Base-by-base conservation (phyloP, 2,888 invertebrate species). In the Phorcus lineatus region DNA sequence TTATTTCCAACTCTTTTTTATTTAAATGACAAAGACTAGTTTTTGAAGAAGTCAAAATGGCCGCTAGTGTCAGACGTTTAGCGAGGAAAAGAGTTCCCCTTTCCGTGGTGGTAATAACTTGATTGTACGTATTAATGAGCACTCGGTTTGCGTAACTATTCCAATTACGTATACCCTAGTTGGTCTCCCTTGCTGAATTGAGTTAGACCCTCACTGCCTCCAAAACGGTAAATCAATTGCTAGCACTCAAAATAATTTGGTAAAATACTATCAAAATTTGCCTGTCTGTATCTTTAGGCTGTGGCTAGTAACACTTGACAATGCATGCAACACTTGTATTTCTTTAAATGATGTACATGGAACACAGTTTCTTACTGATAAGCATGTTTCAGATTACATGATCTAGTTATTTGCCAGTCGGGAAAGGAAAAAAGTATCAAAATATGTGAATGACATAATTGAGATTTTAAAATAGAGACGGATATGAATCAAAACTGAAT, bases 121-220 rank as follows among this genome's bases (percentile, higher is more conserved):
- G 78, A 78, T 78, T 67, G 78, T 67, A 47, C 28, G 31, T 78
- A 78, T 78, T 78, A 78, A 78, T 78, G 78, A 78, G 67, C 22
- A 52, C 31, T 54, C 19, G 67, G 47, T 78, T 66, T 78, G 78
- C 67, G 78, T 78, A 78, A 78, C 67, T 67, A 62, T 67, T 67
- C 66, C 78, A 67, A 78, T 78, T 78, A 78, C 66, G 52, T 52
- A 28, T 24, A 36, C 57, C 47, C 47, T 28, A 78, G 66, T 36
- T 52, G 31, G 40, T 36, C 22, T 40, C 52, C 52, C 53, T 31
- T 24, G 62, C 67, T 28, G 53, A 52, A 47, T 66, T 52, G 47
- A 62, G 62, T 66, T 66, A 52, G 31, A 66, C 17, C 19, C 52
- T 53, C 31, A 6, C 62, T 67, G 40, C 67, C n/a, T 36, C 62